Percentiles rank a stretch among this genome's conserved stretches.
These are phyloP conservation scores for Dryobates pubescens DNA, from an alignment of 2,797 vertebrate genomes.

Conservation along the genomic window DNA sequence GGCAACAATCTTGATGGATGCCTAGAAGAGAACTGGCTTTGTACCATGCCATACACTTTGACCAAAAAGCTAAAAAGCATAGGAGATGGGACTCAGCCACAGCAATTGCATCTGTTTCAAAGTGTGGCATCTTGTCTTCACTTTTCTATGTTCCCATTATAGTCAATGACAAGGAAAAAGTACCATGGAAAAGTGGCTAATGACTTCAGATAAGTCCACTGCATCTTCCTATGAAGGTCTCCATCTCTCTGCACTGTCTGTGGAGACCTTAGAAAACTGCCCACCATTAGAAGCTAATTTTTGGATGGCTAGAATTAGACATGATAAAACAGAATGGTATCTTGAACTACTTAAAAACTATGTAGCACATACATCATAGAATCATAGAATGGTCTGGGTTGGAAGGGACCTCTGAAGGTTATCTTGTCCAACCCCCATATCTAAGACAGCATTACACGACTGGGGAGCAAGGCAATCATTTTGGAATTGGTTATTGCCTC, in stretches of 20 bases:
- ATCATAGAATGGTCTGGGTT: no score
- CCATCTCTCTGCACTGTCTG: not conserved
- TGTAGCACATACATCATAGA: not conserved
- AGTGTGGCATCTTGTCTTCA: conserved; percentile 37
- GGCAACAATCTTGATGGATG: conserved; percentile 26
- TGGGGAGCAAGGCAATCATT: not conserved
- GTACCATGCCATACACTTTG: not conserved
- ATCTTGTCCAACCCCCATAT: no score
- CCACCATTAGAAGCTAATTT: not conserved
- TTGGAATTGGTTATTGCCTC: not conserved
- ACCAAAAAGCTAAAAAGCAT: conserved; percentile 22
- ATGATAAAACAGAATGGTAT: not conserved
- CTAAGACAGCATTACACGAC: not conserved
- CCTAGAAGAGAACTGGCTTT: conserved; percentile 11
- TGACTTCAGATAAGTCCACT: not conserved
- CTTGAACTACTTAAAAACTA: not conserved
- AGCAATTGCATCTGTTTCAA: not conserved
- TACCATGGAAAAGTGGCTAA: not conserved
- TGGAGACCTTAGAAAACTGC: not conserved
- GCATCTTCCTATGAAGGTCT: not conserved
- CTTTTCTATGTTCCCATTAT: not conserved
- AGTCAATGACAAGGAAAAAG: conserved; percentile 1
- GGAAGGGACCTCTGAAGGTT: no score
- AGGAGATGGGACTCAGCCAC: conserved; percentile 11
- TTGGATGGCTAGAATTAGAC: not conserved